Evolutionary conservation across 2,888 invertebrate genomes (phyloP), one percentile per base, ranked within the genome.

Genomic region (Caenorhabditis macrosperma): DNA sequence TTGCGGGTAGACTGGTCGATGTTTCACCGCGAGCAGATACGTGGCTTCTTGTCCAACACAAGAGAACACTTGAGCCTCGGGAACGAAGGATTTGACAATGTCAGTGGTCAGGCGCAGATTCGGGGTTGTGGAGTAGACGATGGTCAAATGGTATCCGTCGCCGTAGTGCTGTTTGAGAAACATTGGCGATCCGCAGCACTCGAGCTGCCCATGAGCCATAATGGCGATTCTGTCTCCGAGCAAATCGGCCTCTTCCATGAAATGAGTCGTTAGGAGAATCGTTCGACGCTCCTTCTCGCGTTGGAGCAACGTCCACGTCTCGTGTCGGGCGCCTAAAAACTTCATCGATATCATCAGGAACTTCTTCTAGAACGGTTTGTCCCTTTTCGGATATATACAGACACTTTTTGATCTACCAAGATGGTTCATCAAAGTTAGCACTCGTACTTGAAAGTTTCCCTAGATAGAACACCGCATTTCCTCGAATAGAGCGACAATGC

Each of bases 221-320:
- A 96, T 95, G 9, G 95, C 95, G 83, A 95, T 95, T 0, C 86
- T 71, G 91, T 95, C 95, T 0, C 95, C 95, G 1, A 95, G 92
- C 48, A 94, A 92, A 91, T 96, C 95, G 1, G 95, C 95, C 91
- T 96, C 95, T 88, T 95, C 95, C 95, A 95, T 95, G 90, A 95
- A 95, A 91, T 95, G 95, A 0, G 95, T 95, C 0, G 95, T 94
- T 77, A 96, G 91, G 52, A 96, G 93, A 89, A 96, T 93, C 0
- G 95, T 94, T 30, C 83, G 46, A 22, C 78, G 69, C 92, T 91
- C 91, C 46, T 93, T 91, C 83, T 93, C 92, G 10, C 92, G 91
- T 92, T 92, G 93, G 81, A 96, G 91, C 22, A 96, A 91, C 85
- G 95, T 94, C 95, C 96, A 96, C 0, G 92, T 92, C 78, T 92